These are phyloP conservation scores for Nesoenas mayeri DNA, from an alignment of 2,113 vertebrate genomes.

Conservation along the genomic window DNA sequence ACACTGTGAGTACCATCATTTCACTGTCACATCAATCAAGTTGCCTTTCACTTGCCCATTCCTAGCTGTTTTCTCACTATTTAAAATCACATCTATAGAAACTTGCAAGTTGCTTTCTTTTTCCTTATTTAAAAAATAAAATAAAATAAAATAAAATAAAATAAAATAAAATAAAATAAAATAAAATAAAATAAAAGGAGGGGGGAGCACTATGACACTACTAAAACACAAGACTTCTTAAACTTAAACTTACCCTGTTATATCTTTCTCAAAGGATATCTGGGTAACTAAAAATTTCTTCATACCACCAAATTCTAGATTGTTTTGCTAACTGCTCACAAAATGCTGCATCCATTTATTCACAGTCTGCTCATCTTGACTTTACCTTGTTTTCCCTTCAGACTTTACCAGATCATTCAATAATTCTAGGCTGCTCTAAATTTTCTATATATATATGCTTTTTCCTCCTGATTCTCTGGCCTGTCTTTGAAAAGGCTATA, in stretches of 20 bases:
- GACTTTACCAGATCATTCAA: not conserved
- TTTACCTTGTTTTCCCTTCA: not conserved
- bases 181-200: no score
- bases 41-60: conserved; percentile 2
- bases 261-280: not conserved
- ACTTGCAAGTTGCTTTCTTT: conserved; percentile 4
- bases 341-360: not conserved
- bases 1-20: conserved; percentile 10
- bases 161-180: no score
- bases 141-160: no score
- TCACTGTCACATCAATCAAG: conserved; percentile 31
- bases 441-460: accelerated
- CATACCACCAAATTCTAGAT: not conserved
- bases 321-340: not conserved
- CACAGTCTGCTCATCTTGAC: not conserved
- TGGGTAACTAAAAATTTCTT: not conserved
- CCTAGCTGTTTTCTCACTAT: not conserved
- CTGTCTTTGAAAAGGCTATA: not conserved
- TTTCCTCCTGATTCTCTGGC: not conserved
- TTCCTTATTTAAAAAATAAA: not conserved
- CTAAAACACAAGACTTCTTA: not conserved
- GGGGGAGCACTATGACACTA: not conserved
- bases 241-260: not conserved
- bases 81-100: conserved; percentile 5
- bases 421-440: not conserved